Base-by-base conservation (phyloP, 1,140 invertebrate genomes). In the Camponotus vicinus region DNA sequence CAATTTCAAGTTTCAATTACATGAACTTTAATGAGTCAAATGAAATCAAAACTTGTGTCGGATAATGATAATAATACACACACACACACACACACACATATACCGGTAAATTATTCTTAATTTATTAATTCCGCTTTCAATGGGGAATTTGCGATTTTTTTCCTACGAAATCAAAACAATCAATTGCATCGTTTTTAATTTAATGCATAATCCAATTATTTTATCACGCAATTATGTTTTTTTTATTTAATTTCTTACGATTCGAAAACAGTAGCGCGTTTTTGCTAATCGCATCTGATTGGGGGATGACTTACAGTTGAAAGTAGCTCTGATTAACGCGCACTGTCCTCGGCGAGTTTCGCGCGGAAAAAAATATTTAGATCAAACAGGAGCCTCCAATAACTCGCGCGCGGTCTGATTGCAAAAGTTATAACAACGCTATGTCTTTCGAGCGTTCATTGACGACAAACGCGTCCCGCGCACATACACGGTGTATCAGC, bases 1-100 rank as follows among this genome's bases (percentile, higher is more conserved):
- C 69, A 59, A 83, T 83, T 83, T 55, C 79, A 75, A 83, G 79
- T 83, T 83, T 83, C 79, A 83, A 83, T 83, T 75, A 83, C 79
- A 49, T 34, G 52, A 61, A 83, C 69, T 73, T 75, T 83, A 83
- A 83, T 83, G 55, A 83, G 61, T 61, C 69, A 61, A 73, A 75
- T 83, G 27, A 57, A 80, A 70, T 57, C 64, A 55, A 80, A 63
- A 77, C 75, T 80, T 67, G 34, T 11, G 57, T 40, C 34, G 55
- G 55, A 27, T 42, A 34, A 59, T 61, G 59, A 61, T 73, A 82
- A 42, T 67, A 27, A 49, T 18, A 49, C 5, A 61, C 13, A 61
- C 13, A 27, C 21, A 21, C 21, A 21, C 27, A 27, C 1, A 27
- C 27, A 63, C 13, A 63, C 4, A 11, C 8, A 45, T 59, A 21